A percentile compares a stretch with the other conserved stretches of the same genome.
These are phyloP conservation scores for Okapia johnstoni DNA, from an alignment of 2,113 vertebrate genomes.

Conservation along the genomic window DNA sequence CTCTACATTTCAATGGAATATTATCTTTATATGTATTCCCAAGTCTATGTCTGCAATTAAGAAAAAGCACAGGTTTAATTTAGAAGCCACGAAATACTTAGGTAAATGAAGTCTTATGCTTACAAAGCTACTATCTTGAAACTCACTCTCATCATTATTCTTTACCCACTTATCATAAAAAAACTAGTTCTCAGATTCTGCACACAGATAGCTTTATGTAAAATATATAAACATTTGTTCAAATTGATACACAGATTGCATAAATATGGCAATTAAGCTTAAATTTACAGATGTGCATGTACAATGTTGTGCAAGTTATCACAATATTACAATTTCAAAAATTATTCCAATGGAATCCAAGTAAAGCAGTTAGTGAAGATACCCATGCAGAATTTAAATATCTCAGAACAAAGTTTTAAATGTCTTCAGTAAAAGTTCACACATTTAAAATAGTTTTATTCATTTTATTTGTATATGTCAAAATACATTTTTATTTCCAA, in stretches of 20 bases:
- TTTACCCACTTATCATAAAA: slow-evolving; percentile 59
- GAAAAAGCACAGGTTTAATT: slow-evolving; percentile 28
- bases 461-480: slow-evolving; percentile 92
- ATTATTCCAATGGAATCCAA: slow-evolving; percentile 75
- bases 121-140: slow-evolving; percentile 42
- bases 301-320: slow-evolving; percentile 82
- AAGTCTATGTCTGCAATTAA: not conserved
- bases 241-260: slow-evolving; percentile 81
- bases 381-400: slow-evolving; percentile 78
- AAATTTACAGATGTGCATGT: slow-evolving; percentile 84
- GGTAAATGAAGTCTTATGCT: slow-evolving; percentile 8
- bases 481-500: slow-evolving; percentile 91
- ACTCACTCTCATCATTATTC: slow-evolving; percentile 24
- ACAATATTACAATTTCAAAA: slow-evolving; percentile 81
- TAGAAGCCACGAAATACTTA: slow-evolving; percentile 27
- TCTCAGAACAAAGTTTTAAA: slow-evolving; percentile 77
- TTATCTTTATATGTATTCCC: not conserved
- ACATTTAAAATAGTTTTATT: slow-evolving; percentile 90
- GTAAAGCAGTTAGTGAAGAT: slow-evolving; percentile 76
- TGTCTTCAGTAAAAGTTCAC: slow-evolving; percentile 84
- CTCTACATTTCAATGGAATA: not conserved
- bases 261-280: slow-evolving; percentile 82
- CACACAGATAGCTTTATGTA: slow-evolving; percentile 84
- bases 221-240: slow-evolving; percentile 85
- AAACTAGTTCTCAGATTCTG: slow-evolving; percentile 74